phyloP scores from a whole-genome alignment of 2,888 invertebrate species.

The Actias luna region DNA sequence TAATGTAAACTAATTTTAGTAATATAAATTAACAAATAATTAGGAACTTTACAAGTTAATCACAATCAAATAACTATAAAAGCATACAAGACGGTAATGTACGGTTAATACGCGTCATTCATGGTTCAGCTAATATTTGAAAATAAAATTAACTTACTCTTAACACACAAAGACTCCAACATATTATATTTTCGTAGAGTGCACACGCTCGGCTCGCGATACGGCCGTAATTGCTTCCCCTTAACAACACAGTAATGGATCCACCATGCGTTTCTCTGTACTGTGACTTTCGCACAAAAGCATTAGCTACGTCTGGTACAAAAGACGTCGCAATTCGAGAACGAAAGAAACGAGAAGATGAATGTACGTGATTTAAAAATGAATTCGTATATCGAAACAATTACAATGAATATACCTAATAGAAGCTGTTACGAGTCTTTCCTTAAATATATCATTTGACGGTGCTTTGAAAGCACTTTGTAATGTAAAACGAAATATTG shows the following conservation, averaged over 20 bases:
- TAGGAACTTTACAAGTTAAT: too few relatives aligned
- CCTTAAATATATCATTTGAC: too few relatives aligned
- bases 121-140: neutral
- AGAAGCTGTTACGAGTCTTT: too few relatives aligned
- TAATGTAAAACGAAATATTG: too few relatives aligned
- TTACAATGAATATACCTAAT: too few relatives aligned
- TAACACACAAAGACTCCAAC: neutral
- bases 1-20: too few relatives aligned
- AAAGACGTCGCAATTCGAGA: constrained; percentile 10
- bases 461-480: too few relatives aligned
- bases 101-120: too few relatives aligned
- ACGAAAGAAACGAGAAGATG: constrained; percentile 1
- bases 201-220: neutral
- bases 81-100: neutral
- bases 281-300: constrained; percentile 16
- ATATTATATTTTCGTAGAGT: constrained; percentile 4
- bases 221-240: constrained; percentile 16
- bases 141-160: neutral
- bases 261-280: constrained; percentile 13
- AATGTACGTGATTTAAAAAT: constrained; percentile 12
- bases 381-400: neutral
- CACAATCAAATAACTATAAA: too few relatives aligned
- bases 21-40: too few relatives aligned
- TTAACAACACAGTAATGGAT: constrained; percentile 18
- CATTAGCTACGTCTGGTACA: constrained; percentile 11